Evolutionary conservation across 2,888 invertebrate genomes (phyloP).

Genomic region (Sinodicranocentrus sp.): DNA sequence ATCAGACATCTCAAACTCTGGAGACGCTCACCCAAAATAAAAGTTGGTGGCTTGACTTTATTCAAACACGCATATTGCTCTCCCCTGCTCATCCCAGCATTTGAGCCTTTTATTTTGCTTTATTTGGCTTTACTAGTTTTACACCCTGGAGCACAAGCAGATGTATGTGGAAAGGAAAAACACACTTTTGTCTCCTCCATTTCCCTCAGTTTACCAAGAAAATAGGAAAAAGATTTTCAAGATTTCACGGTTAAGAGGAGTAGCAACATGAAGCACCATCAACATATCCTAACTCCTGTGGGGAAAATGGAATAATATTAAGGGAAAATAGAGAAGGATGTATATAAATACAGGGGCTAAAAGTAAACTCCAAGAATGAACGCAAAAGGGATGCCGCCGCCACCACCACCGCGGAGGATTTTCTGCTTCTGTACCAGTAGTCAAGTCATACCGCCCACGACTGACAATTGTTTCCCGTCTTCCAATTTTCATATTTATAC

Average conservation of each 20-base stretch:
- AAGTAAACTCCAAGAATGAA: conserved; percentile 18
- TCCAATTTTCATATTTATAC: neutral
- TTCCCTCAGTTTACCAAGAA: conserved; percentile 30
- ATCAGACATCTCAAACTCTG: conserved; percentile 5
- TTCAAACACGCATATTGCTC: neutral
- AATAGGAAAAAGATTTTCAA: conserved; percentile 1
- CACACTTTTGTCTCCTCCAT: conserved; percentile 19
- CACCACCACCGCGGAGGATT: conserved; percentile 17
- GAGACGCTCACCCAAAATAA: neutral
- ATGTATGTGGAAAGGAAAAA: conserved; percentile 17
- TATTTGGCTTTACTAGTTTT: conserved; percentile 24
- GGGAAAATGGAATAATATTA: conserved; percentile 20
- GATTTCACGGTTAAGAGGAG: conserved; percentile 21
- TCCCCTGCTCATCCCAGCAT: neutral
- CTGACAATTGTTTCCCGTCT: conserved; percentile 32
- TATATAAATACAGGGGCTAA: neutral
- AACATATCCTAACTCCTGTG: conserved; percentile 14
- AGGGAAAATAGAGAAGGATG: neutral
- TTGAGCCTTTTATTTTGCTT: conserved; percentile 28
- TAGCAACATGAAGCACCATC: conserved; percentile 28
- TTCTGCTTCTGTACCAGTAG: neutral
- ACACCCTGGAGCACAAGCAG: conserved; percentile 19
- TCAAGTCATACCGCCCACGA: neutral
- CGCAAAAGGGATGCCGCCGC: conserved; percentile 19
- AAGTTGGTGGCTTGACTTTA: neutral